Conservation (phyloP, 2,888 invertebrate species). For the Cephus pulcher region DNA sequence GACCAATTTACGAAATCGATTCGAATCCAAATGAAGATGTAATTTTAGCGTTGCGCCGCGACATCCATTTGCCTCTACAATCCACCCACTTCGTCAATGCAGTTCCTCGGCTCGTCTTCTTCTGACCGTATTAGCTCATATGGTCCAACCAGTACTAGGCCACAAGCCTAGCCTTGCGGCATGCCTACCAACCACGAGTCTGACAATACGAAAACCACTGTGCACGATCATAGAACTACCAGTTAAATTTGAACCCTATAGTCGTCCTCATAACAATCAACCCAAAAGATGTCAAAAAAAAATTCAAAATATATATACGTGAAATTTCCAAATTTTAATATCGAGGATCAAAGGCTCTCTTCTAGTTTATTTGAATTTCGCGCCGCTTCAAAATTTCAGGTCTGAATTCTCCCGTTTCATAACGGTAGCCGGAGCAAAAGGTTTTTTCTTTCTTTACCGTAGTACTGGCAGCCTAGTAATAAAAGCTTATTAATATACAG, state of each 20-base stretch:
- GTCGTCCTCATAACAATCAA: too few relatives aligned
- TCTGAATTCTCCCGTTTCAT: background rate
- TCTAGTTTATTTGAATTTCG: background rate
- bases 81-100: background rate
- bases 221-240: background rate
- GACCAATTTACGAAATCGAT: slow-evolving; percentile 64
- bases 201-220: background rate
- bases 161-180: background rate
- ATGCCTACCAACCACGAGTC: background rate
- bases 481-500: background rate
- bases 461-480: background rate
- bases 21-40: slow-evolving; percentile 49
- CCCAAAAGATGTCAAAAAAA: background rate
- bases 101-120: background rate
- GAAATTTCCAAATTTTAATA: background rate
- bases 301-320: background rate
- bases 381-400: background rate
- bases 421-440: background rate
- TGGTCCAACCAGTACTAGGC: background rate
- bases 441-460: background rate
- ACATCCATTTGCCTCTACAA: background rate
- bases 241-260: background rate
- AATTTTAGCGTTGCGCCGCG: slow-evolving; percentile 9
- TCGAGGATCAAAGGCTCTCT: background rate
- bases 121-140: background rate